Evolutionary conservation across 2,888 invertebrate species (phyloP).

Genomic region (Hedya salicella): DNA sequence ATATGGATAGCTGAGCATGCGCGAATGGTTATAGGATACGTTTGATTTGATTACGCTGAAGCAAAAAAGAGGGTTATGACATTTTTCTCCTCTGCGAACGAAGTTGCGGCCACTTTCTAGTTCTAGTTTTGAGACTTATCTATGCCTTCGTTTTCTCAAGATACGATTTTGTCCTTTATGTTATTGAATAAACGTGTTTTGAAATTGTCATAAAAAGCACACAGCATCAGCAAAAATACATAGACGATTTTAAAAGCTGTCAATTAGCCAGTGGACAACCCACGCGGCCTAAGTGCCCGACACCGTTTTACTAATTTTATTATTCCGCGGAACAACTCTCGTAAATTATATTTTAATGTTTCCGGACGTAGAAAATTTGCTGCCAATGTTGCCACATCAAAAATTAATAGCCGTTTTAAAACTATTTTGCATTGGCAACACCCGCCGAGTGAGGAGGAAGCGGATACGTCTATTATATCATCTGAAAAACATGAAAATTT

Average conservation of each 20-base stretch:
- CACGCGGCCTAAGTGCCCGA: constrained; percentile 27
- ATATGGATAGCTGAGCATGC: too few species aligned
- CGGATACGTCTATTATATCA: constrained; percentile 79
- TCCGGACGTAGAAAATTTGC: constrained; percentile 75
- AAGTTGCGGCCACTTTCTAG: too few species aligned
- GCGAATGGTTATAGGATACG: too few species aligned
- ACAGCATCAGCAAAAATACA: not conserved
- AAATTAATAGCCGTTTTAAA: constrained; percentile 79
- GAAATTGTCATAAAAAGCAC: not conserved
- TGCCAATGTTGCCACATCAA: constrained; percentile 77
- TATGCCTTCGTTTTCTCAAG: too few species aligned
- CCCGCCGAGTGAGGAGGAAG: constrained; percentile 69
- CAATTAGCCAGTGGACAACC: not conserved
- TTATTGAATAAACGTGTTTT: not conserved
- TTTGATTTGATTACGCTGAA: too few species aligned
- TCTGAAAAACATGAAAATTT: constrained; percentile 68
- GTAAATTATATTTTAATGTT: constrained; percentile 82
- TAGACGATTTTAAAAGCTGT: constrained; percentile 11
- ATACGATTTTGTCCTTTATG: too few species aligned
- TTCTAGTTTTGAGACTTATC: too few species aligned
- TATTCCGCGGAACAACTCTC: constrained; percentile 68
- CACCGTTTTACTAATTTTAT: constrained; percentile 74
- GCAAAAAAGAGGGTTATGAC: too few species aligned
- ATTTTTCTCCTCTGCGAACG: too few species aligned
- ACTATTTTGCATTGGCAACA: constrained; percentile 81